Conservation (phyloP, 1,140 invertebrate genomes). For the Charaxes varanes region DNA sequence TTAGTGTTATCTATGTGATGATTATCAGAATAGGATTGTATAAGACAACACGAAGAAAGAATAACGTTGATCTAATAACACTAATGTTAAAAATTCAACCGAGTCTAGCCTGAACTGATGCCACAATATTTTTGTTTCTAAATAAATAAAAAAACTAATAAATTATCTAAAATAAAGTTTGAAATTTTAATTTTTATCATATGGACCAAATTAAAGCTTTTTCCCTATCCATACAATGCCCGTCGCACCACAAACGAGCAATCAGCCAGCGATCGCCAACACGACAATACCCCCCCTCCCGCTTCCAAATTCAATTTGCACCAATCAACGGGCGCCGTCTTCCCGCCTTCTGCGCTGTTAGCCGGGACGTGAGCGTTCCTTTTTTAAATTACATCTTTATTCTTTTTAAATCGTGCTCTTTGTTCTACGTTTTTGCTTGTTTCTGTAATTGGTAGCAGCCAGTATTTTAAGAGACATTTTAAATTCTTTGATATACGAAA, state of each 20-base stretch:
- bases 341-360: slow-evolving; percentile 58
- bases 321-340: slow-evolving; percentile 67
- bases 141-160: too few relatives aligned
- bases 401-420: slow-evolving; percentile 24
- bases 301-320: slow-evolving; percentile 71
- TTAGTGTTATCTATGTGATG: too few relatives aligned
- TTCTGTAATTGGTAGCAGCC: slow-evolving; percentile 14
- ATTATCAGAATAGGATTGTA: too few relatives aligned
- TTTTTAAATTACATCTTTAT: slow-evolving; percentile 31
- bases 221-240: slow-evolving; percentile 30
- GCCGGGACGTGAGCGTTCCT: slow-evolving; percentile 43
- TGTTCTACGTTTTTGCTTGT: slow-evolving; percentile 24
- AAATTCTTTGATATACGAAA: too few relatives aligned
- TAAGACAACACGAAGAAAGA: too few relatives aligned
- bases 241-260: slow-evolving; percentile 65
- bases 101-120: too few relatives aligned
- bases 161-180: too few relatives aligned
- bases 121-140: too few relatives aligned
- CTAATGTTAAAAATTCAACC: too few relatives aligned
- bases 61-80: too few relatives aligned
- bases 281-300: slow-evolving; percentile 60
- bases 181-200: too few relatives aligned
- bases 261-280: slow-evolving; percentile 69
- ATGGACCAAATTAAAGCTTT: too few relatives aligned
- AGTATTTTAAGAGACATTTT: not conserved